phyloP scores from a whole-genome alignment of 2,113 vertebrate genomes.

The Echinops telfairi region DNA sequence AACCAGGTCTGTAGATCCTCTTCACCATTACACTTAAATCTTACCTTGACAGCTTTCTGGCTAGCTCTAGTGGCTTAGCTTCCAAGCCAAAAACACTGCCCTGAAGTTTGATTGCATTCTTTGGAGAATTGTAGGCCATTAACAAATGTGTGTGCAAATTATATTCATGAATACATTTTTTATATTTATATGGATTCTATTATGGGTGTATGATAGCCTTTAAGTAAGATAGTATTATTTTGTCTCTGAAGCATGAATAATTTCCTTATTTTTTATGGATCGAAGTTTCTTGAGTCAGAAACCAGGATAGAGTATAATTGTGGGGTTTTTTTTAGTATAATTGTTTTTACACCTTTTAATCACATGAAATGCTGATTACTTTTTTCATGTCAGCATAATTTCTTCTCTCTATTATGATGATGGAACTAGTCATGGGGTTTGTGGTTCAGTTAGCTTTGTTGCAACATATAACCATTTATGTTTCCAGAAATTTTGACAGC shows the following conservation, averaged over 20 bases:
- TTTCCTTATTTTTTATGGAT: constrained; percentile 39
- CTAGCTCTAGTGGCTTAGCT: neutral
- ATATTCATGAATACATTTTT: constrained; percentile 9
- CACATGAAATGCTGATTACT: neutral
- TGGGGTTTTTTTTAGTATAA: neutral
- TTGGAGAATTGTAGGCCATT: neutral
- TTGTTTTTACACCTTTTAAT: neutral
- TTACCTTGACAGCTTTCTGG: constrained; percentile 61
- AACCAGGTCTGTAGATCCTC: neutral
- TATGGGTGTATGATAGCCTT: neutral
- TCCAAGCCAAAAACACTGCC: neutral
- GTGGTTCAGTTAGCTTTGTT: neutral
- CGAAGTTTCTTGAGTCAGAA: neutral
- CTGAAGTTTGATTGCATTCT: neutral
- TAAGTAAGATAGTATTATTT: neutral
- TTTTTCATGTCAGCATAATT: neutral
- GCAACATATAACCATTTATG: neutral
- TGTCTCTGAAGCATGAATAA: neutral
- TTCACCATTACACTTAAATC: neutral
- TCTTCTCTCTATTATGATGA: neutral
- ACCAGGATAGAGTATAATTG: neutral
- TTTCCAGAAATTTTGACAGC: neutral
- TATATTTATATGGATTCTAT: neutral
- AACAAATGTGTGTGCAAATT: neutral
- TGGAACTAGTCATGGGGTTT: neutral